These are phyloP conservation scores for Empis livida DNA, from an alignment of 2,888 invertebrate genomes.

Conservation along the genomic window DNA sequence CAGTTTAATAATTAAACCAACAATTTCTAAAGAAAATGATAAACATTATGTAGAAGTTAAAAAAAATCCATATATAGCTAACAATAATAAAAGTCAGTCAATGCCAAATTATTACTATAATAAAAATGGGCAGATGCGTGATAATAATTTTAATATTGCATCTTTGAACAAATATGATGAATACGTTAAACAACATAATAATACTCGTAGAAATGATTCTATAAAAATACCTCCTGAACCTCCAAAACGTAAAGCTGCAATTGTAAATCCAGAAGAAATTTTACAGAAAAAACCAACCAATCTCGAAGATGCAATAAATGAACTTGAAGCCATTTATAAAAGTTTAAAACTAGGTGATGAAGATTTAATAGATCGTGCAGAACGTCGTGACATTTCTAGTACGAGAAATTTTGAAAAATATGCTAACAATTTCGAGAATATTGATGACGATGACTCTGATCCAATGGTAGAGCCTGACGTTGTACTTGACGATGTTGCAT, in stretches of 20 bases:
- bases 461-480: conserved; percentile 63
- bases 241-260: conserved; percentile 24
- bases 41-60: conserved; percentile 28
- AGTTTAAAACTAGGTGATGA: conserved; percentile 75
- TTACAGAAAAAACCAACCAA: conserved; percentile 53
- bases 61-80: conserved; percentile 15
- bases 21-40: conserved; percentile 17
- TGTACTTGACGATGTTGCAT: conserved; percentile 72
- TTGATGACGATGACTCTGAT: conserved; percentile 40
- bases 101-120: conserved; percentile 33
- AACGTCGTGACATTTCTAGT: conserved; percentile 47
- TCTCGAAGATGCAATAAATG: conserved; percentile 76
- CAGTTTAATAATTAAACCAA: conserved; percentile 29
- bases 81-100: conserved; percentile 27
- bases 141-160: conserved; percentile 3
- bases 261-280: conserved; percentile 27
- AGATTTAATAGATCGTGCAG: conserved; percentile 66
- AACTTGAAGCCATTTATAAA: conserved; percentile 83
- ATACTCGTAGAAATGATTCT: conserved; percentile 8
- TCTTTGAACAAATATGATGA: conserved; percentile 33
- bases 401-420: conserved; percentile 29
- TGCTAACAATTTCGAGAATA: conserved; percentile 43
- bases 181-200: conserved; percentile 30
- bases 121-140: conserved; percentile 17
- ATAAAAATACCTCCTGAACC: conserved; percentile 19